Evolutionary conservation across 2,113 vertebrate species (phyloP).

Genomic region (Crocuta crocuta): DNA sequence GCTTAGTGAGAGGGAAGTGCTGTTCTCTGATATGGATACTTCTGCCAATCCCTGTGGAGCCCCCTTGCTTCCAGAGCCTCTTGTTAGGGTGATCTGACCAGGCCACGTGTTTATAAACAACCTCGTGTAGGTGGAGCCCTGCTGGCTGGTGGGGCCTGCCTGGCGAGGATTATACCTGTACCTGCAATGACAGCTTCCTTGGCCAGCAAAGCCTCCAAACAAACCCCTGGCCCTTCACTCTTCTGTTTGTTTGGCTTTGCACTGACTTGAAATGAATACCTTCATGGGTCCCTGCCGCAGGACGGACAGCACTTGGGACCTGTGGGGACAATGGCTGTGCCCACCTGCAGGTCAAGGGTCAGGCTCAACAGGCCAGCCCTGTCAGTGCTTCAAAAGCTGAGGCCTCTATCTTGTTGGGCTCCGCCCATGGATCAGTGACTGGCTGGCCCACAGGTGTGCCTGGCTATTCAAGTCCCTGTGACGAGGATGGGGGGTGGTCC

Average conservation of each 20-base stretch:
- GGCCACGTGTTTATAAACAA: neutral
- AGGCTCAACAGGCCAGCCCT: constrained; percentile 86
- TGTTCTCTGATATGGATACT: neutral
- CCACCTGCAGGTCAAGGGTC: constrained; percentile 95
- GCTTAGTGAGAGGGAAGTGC: neutral
- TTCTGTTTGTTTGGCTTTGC: constrained; percentile 87
- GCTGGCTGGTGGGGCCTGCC: constrained; percentile 19
- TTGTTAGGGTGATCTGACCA: constrained; percentile 9
- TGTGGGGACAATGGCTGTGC: constrained; percentile 90
- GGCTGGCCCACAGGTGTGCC: constrained; percentile 90
- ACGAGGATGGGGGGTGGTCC: constrained; percentile 59
- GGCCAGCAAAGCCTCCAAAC: constrained; percentile 68
- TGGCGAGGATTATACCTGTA: constrained; percentile 26
- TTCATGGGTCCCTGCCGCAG: constrained; percentile 86
- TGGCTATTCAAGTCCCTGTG: constrained; percentile 87
- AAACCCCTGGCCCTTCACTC: constrained; percentile 78
- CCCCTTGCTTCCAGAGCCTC: neutral
- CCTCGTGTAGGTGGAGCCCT: neutral
- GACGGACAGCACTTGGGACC: constrained; percentile 86
- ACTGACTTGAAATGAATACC: constrained; percentile 88
- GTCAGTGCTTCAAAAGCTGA: constrained; percentile 86
- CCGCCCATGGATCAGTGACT: constrained; percentile 84
- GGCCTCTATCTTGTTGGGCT: constrained; percentile 77
- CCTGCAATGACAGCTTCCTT: constrained; percentile 68
- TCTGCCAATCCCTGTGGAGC: neutral